phyloP scores from a whole-genome alignment of 2,888 invertebrate genomes.

The Nemotelus nigrinus region DNA sequence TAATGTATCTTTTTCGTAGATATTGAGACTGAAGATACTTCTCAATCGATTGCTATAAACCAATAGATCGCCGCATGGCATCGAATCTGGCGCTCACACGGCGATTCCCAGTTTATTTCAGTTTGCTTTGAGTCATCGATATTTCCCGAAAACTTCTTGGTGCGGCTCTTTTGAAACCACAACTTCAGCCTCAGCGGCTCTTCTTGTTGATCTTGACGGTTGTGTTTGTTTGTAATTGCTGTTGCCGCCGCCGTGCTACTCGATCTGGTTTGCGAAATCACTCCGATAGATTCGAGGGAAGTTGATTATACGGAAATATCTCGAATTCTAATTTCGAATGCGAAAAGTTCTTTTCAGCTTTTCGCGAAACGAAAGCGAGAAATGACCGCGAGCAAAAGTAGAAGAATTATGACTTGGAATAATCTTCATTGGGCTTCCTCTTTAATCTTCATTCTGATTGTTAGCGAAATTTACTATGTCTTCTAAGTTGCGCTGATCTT shows the following conservation, averaged over 20 bases:
- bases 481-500: constrained; percentile 18
- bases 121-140: constrained; percentile 15
- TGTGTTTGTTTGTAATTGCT: constrained; percentile 1
- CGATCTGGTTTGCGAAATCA: constrained; percentile 13
- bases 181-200: neutral
- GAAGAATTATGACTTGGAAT: too few relatives aligned
- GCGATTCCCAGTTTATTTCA: too few relatives aligned
- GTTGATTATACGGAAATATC: constrained; percentile 35
- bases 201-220: neutral
- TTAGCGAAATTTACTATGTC: constrained; percentile 24
- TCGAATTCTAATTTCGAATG: constrained; percentile 30
- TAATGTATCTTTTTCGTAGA: too few relatives aligned
- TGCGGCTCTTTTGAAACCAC: constrained; percentile 19
- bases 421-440: too few relatives aligned
- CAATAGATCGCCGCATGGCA: neutral
- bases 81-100: too few relatives aligned
- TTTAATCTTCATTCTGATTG: neutral
- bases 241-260: neutral
- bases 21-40: too few relatives aligned
- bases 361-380: neutral
- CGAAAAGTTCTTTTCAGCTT: neutral
- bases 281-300: neutral
- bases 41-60: too few relatives aligned
- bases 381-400: neutral
- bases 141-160: neutral